Evolutionary conservation across 2,797 vertebrate species (phyloP).

Genomic region (Xiphorhynchus erythropygius): DNA sequence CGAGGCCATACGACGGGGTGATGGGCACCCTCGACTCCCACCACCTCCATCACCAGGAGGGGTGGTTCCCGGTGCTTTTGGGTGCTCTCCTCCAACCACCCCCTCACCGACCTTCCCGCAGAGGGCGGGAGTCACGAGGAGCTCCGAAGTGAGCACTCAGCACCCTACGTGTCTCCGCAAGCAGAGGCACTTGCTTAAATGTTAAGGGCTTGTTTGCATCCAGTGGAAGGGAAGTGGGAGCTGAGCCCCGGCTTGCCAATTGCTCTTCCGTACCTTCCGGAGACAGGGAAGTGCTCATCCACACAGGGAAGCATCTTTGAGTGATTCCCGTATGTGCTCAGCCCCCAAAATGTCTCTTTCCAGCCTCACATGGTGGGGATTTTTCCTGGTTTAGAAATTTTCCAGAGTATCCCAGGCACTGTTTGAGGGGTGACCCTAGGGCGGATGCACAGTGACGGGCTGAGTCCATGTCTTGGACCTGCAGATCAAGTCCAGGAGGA

Average conservation of each 20-base stretch:
- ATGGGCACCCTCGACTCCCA: accelerated
- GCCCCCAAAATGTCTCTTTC: background rate
- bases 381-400: background rate
- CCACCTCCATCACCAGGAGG: accelerated
- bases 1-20: background rate
- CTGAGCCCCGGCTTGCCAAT: background rate
- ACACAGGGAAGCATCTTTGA: background rate
- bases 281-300: background rate
- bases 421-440: background rate
- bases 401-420: background rate
- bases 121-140: background rate
- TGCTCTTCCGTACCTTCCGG: background rate
- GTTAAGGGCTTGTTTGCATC: constrained; percentile 48
- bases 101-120: background rate
- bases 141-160: background rate
- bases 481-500: background rate
- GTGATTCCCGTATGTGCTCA: background rate
- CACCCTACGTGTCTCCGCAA: background rate
- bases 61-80: background rate
- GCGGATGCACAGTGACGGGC: accelerated
- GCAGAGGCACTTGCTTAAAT: constrained; percentile 21
- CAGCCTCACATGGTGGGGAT: background rate
- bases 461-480: background rate
- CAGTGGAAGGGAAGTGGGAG: background rate
- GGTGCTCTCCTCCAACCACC: background rate